phyloP scores from a whole-genome alignment of 2,797 vertebrate genomes.

The Cetoscarus ocellatus region DNA sequence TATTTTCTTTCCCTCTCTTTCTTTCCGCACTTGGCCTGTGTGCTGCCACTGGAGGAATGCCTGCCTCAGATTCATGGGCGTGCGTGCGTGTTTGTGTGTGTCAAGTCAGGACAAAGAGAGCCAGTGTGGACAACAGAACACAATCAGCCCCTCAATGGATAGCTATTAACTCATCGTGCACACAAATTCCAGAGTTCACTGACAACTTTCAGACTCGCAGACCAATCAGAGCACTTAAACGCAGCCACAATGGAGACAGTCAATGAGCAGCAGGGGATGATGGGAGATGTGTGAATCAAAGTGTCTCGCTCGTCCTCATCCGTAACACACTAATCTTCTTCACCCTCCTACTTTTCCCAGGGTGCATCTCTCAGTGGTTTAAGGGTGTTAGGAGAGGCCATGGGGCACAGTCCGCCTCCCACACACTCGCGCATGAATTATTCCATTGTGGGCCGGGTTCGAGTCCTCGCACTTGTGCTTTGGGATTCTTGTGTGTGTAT shows the following conservation, averaged over 20 bases:
- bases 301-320: slow-evolving; percentile 47
- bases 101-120: slow-evolving; percentile 76
- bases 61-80: slow-evolving; percentile 57
- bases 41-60: slow-evolving; percentile 76
- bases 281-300: slow-evolving; percentile 75
- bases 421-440: slow-evolving; percentile 67
- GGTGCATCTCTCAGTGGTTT: slow-evolving; percentile 48
- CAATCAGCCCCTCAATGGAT: slow-evolving; percentile 79
- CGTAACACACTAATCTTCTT: slow-evolving; percentile 58
- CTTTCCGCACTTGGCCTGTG: slow-evolving; percentile 64
- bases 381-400: slow-evolving; percentile 61
- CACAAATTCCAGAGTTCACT: slow-evolving; percentile 66
- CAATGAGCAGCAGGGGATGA: slow-evolving; percentile 66
- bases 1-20: slow-evolving; percentile 32
- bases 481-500: slow-evolving; percentile 13
- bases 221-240: slow-evolving; percentile 60
- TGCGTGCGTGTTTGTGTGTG: slow-evolving; percentile 27
- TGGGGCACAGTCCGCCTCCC: slow-evolving; percentile 54
- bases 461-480: slow-evolving; percentile 29
- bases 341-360: slow-evolving; percentile 52
- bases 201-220: slow-evolving; percentile 59
- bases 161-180: slow-evolving; percentile 79
- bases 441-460: slow-evolving; percentile 56
- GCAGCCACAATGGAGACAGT: slow-evolving; percentile 69
- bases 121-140: slow-evolving; percentile 80